Percentiles rank a stretch among this genome's conserved stretches.
Conservation (phyloP, 2,797 vertebrate species). For the Sarcophilus harrisii region DNA sequence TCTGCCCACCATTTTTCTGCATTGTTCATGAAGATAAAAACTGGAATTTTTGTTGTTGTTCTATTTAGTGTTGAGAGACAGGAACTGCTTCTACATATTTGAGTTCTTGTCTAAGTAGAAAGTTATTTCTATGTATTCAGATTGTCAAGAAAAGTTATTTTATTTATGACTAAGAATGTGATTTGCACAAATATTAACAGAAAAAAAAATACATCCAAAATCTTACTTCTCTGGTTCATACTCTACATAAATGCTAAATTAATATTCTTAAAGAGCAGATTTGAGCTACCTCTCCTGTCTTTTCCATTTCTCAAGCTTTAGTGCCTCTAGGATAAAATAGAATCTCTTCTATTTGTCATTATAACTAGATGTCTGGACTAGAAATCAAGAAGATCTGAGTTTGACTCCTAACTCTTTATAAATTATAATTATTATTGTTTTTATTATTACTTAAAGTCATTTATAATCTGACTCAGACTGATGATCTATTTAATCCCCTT, state of each 20-base stretch:
- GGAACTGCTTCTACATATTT: conserved; percentile 86
- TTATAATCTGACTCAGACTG: background rate
- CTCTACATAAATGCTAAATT: background rate
- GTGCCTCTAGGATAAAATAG: background rate
- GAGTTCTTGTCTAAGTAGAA: conserved; percentile 85
- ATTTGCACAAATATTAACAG: conserved; percentile 91
- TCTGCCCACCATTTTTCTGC: conserved; percentile 71
- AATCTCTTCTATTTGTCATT: background rate
- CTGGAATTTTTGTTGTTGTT: conserved; percentile 85
- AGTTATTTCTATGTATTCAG: conserved; percentile 93
- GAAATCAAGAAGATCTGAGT: background rate
- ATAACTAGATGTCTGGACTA: background rate
- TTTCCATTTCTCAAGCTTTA: background rate
- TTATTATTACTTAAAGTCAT: background rate
- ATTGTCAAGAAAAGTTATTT: conserved; percentile 89
- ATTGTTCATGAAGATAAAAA: conserved; percentile 84
- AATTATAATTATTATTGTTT: background rate
- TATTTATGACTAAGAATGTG: conserved; percentile 94
- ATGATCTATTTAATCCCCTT: background rate
- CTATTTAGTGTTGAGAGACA: conserved; percentile 84
- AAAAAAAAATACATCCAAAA: background rate
- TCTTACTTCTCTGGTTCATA: background rate
- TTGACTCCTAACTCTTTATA: background rate
- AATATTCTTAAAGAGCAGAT: background rate
- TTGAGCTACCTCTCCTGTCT: background rate